phyloP scores from a whole-genome alignment of 2,888 invertebrate genomes.

The Amaurobius ferox region DNA sequence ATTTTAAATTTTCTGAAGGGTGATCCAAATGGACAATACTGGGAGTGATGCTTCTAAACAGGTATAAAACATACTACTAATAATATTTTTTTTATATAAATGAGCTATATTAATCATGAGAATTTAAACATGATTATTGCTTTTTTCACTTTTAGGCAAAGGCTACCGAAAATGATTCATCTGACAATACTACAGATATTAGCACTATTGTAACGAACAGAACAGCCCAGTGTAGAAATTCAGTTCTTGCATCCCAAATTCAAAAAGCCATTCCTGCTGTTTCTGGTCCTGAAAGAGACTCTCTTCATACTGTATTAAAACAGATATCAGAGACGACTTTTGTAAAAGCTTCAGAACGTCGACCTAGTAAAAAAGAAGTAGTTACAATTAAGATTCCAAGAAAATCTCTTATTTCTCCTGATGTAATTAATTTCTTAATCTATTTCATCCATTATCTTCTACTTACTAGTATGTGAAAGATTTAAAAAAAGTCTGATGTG shows the following conservation, averaged over 20 bases:
- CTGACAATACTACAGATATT: not conserved
- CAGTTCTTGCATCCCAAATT: conserved; percentile 32
- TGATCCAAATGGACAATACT: no score
- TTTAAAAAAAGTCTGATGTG: no score
- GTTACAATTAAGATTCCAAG: not conserved
- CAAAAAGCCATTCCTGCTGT: conserved; percentile 30
- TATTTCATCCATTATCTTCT: no score
- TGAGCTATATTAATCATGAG: no score
- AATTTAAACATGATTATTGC: no score
- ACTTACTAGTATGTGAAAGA: no score
- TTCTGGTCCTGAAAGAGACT: not conserved
- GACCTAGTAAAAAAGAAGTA: not conserved
- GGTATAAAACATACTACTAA: no score
- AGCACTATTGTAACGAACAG: not conserved
- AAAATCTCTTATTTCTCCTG: not conserved
- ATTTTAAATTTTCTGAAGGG: no score
- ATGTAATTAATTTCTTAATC: not conserved
- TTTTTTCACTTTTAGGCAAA: no score
- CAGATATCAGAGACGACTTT: not conserved
- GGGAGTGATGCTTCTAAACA: no score
- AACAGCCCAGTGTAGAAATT: not conserved
- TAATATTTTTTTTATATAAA: no score
- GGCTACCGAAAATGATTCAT: no score
- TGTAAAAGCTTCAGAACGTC: not conserved
- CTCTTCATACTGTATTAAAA: not conserved